Percentiles rank a stretch among this genome's conserved stretches.
Conservation (phyloP, 2,797 vertebrate species). For the Mergus octosetaceus region DNA sequence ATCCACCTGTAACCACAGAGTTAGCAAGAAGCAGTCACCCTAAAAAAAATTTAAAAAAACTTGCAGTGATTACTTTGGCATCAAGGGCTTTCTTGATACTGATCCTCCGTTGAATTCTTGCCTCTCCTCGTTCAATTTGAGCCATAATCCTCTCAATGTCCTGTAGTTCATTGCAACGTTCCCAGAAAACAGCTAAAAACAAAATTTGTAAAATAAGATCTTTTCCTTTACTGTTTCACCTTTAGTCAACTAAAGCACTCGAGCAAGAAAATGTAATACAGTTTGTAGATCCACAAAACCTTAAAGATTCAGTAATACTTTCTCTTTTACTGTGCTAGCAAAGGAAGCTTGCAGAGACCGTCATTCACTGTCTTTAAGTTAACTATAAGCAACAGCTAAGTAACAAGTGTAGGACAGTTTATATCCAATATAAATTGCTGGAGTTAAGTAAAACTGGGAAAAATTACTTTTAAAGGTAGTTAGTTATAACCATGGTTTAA, state of each 20-base stretch:
- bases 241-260: background rate
- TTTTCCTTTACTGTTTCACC: background rate
- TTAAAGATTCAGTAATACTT: background rate
- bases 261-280: background rate
- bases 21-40: background rate
- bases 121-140: slow-evolving; percentile 89
- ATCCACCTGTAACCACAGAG: background rate
- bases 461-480: background rate
- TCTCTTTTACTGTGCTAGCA: background rate
- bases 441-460: background rate
- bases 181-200: slow-evolving; percentile 87
- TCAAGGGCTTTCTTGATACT: slow-evolving; percentile 91
- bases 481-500: background rate
- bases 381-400: background rate
- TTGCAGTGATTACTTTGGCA: slow-evolving; percentile 80
- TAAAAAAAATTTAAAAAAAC: background rate
- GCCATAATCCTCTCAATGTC: slow-evolving; percentile 91
- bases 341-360: background rate
- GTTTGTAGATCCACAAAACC: background rate
- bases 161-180: slow-evolving; percentile 88
- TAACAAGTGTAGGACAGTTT: background rate
- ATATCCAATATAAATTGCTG: background rate
- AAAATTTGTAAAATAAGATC: background rate
- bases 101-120: slow-evolving; percentile 88
- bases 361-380: background rate